Base-by-base conservation (phyloP, 2,888 invertebrate genomes). In the Drosophila sordidapex region DNA sequence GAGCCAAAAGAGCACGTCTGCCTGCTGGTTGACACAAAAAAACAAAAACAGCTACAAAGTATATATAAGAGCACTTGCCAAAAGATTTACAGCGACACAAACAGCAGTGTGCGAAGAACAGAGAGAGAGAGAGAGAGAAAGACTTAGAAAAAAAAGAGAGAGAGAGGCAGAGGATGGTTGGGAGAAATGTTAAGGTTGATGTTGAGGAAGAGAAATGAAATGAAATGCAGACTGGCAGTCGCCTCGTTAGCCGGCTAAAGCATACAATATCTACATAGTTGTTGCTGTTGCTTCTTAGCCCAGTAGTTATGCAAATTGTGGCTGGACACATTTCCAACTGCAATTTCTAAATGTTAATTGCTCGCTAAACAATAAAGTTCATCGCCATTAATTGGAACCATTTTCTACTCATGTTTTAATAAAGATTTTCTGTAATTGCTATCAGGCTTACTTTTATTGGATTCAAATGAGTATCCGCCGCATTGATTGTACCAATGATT, bases 361-460 rank as follows among this genome's bases (percentile, higher is more conserved):
- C 78, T 82, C 64, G 75, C 72, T 58, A 71, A 79, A 81, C 77
- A 82, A 87, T 79, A 79, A 79, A 74, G 61, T 72, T 70, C 70
- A 73, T 68, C 74, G 84, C 75, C 82, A 70, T 76, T 84, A 76
- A 86, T 80, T 79, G 77, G 43, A 80, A 72, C 69, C 60, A 70
- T 62, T 78, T 72, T 65, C 64, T 51, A 35, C 29, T 21, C 48
- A 40, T 43, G 35, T 64, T 76, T 70, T 35, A 58, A 49, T 21
- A 29, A 40, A 29, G 25, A 72, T 11, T 35, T 54, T n/a, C 13
- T 18, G 18, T 35, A 33, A 27, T 54, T 38, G 46, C 43, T 63
- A 8, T 62, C 7, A 0, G 46, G 46, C 46, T 46, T 46, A 8
- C 10, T 25, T 36, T 27, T 53, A 64, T 52, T 40, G 35, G 13